Evolutionary conservation across 2,888 invertebrate species (phyloP).

Genomic region (Caenorhabditis afra): DNA sequence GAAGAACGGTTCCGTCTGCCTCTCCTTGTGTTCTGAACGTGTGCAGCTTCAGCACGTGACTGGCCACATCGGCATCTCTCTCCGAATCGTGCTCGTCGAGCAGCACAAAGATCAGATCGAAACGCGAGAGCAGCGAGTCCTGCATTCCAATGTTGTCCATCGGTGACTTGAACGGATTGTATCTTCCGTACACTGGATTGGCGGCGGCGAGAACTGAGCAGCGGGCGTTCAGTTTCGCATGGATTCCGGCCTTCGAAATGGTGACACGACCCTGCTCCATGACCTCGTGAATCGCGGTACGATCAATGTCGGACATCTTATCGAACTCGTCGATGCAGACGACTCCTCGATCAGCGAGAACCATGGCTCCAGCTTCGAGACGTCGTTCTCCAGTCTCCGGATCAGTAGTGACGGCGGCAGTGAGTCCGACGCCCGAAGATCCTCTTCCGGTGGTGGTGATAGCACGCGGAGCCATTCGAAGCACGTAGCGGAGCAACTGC

Average conservation of each 20-base stretch:
- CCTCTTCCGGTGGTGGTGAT: slow-evolving; percentile 98
- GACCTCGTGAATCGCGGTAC: slow-evolving; percentile 99
- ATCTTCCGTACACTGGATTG: slow-evolving; percentile 98
- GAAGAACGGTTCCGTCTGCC: slow-evolving; percentile 87
- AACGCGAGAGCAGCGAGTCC: slow-evolving; percentile 96
- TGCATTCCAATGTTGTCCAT: slow-evolving; percentile 99
- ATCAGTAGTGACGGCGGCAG: slow-evolving; percentile 97
- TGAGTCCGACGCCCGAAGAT: slow-evolving; percentile 97
- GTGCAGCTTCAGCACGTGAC: slow-evolving; percentile 98
- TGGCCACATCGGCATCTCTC: slow-evolving; percentile 92
- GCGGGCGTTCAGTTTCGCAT: slow-evolving; percentile 94
- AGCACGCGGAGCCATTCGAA: slow-evolving; percentile 94
- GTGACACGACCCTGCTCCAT: slow-evolving; percentile 98
- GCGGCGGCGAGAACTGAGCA: slow-evolving; percentile 99
- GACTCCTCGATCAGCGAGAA: slow-evolving; percentile 97
- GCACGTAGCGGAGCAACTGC: slow-evolving; percentile 89
- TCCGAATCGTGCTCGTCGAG: slow-evolving; percentile 92
- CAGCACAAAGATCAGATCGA: slow-evolving; percentile 97
- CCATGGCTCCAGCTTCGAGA: slow-evolving; percentile 95
- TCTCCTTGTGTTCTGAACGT: slow-evolving; percentile 93
- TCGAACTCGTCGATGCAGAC: slow-evolving; percentile 99
- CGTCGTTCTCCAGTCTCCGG: slow-evolving; percentile 86
- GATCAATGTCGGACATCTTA: slow-evolving; percentile 97
- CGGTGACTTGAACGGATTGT: slow-evolving; percentile 98
- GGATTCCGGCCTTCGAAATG: slow-evolving; percentile 97